Evolutionary conservation across 2,113 vertebrate genomes (phyloP).

Genomic region (Geothlypis trichas): DNA sequence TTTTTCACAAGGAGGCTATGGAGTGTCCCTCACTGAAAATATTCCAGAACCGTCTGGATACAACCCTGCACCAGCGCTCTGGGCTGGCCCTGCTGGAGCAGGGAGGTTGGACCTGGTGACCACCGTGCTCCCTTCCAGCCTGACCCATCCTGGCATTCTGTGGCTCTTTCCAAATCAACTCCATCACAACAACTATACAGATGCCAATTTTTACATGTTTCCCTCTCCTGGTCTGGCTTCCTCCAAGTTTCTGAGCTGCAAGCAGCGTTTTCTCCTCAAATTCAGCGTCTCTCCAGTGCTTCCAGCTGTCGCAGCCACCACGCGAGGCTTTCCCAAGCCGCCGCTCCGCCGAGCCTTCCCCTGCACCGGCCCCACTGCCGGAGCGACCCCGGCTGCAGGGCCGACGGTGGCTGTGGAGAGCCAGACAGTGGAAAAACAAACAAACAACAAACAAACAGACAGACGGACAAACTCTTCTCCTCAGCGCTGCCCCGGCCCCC

Average conservation of each 20-base stretch:
- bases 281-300: background rate
- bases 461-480: too few relatives aligned
- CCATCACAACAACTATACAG: background rate
- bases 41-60: background rate
- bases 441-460: background rate
- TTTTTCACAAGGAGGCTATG: background rate
- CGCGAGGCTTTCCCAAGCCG: background rate
- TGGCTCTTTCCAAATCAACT: fast-evolving
- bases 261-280: background rate
- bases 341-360: background rate
- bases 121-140: background rate
- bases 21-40: background rate
- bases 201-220: background rate
- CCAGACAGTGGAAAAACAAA: background rate
- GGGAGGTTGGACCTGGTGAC: too few relatives aligned
- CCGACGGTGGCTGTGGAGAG: fast-evolving
- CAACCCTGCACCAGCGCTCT: background rate
- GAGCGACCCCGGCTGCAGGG: background rate
- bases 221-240: background rate
- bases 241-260: background rate
- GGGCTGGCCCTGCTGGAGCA: background rate
- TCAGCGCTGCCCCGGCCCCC: background rate
- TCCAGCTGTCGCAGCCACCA: background rate
- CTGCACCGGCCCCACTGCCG: too few relatives aligned
- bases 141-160: background rate